Evolutionary conservation across 2,888 invertebrate species (phyloP).

Genomic region (Psylliodes chrysocephalus): DNA sequence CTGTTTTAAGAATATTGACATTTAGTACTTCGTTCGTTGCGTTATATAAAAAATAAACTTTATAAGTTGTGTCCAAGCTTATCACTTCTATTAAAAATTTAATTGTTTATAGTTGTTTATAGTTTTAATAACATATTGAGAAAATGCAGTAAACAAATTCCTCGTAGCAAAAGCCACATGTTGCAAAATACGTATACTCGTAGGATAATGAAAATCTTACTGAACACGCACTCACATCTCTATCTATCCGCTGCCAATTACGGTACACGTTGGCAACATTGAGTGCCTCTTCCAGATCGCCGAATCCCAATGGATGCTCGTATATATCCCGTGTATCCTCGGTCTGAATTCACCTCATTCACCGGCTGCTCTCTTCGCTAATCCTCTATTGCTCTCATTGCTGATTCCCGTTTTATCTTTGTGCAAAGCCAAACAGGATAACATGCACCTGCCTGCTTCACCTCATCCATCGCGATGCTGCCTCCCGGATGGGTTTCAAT

Average conservation of each 20-base stretch:
- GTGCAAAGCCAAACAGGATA: constrained; percentile 56
- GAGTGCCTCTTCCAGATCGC: constrained; percentile 54
- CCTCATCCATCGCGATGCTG: constrained; percentile 55
- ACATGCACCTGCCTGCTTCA: constrained; percentile 54
- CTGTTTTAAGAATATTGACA: too few relatives aligned
- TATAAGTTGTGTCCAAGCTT: too few relatives aligned
- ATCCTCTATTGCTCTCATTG: constrained; percentile 60
- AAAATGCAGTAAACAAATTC: too few relatives aligned
- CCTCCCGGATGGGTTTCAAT: constrained; percentile 58
- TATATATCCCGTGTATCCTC: constrained; percentile 42
- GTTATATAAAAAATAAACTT: too few relatives aligned
- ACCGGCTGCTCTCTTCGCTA: constrained; percentile 62
- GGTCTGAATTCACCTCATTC: constrained; percentile 46
- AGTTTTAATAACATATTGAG: too few relatives aligned
- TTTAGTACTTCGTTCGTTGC: too few relatives aligned
- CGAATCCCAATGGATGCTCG: constrained; percentile 54
- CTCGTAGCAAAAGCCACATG: too few relatives aligned
- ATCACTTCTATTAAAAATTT: too few relatives aligned
- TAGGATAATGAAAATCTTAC: neutral
- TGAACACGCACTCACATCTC: neutral
- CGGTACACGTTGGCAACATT: constrained; percentile 34
- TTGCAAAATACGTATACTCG: too few relatives aligned
- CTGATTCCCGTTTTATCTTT: constrained; percentile 61
- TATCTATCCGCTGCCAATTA: constrained; percentile 27
- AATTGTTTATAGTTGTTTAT: too few relatives aligned